Percentiles rank a stretch among this genome's conserved stretches.
Evolutionary conservation across 1,140 invertebrate genomes (phyloP).

Genomic region (Drosophila baimaii): DNA sequence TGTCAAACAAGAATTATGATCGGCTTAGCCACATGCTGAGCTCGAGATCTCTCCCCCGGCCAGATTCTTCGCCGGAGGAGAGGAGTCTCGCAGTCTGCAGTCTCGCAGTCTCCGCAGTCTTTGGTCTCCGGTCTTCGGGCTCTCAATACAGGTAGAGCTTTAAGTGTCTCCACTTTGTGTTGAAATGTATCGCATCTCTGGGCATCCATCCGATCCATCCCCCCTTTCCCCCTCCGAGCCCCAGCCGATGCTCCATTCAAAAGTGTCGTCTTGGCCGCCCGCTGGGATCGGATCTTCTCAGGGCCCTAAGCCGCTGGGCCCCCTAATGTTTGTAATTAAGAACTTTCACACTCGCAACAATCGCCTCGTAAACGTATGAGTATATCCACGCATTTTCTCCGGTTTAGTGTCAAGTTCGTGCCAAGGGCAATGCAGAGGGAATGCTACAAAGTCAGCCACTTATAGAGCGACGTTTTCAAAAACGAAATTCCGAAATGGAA

Average conservation of each 20-base stretch:
- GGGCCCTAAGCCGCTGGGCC: constrained; percentile 78
- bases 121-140: constrained; percentile 1
- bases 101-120: constrained; percentile 6
- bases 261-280: constrained; percentile 78
- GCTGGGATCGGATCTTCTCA: constrained; percentile 70
- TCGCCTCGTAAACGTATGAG: constrained; percentile 76
- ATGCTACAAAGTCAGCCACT: constrained; percentile 26
- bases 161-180: constrained; percentile 83
- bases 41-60: constrained; percentile 47
- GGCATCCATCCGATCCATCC: constrained; percentile 25
- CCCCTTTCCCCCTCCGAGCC: constrained; percentile 14
- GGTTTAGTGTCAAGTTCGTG: constrained; percentile 80
- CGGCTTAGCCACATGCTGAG: constrained; percentile 84
- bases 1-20: constrained; percentile 84
- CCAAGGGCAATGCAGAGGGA: constrained; percentile 60
- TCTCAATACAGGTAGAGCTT: constrained; percentile 82
- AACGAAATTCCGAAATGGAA: neutral
- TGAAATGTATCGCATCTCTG: constrained; percentile 75
- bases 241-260: constrained; percentile 63
- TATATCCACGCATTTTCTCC: constrained; percentile 38
- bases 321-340: constrained; percentile 84
- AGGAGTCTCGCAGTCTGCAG: constrained; percentile 45
- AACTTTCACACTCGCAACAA: constrained; percentile 84
- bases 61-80: constrained; percentile 12
- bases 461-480: constrained; percentile 2